Evolutionary conservation across 2,113 vertebrate species (phyloP).

Genomic region (Riparia riparia): DNA sequence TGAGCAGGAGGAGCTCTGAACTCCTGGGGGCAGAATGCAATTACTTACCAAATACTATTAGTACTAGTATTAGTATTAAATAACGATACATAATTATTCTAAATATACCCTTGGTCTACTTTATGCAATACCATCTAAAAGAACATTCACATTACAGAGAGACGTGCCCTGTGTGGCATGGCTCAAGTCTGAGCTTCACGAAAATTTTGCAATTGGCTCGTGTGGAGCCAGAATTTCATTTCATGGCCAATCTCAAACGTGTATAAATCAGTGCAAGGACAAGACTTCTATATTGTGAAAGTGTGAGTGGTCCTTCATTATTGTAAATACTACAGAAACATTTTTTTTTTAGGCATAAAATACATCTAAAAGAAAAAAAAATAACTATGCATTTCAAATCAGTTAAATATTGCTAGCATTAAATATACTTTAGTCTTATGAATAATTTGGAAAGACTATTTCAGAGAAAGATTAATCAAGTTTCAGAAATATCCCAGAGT

Average conservation of each 20-base stretch:
- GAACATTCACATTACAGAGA: not conserved
- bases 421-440: slow-evolving; percentile 3
- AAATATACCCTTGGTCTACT: not conserved
- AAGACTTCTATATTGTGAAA: not conserved
- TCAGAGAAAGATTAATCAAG: slow-evolving; percentile 25
- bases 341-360: not conserved
- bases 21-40: not conserved
- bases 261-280: not conserved
- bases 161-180: not conserved
- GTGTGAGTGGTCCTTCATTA: not conserved
- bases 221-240: not conserved
- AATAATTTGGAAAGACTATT: slow-evolving; percentile 24
- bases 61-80: not conserved
- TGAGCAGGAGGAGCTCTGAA: not conserved
- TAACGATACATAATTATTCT: not conserved
- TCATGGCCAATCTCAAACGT: not conserved
- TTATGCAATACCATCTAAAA: not conserved
- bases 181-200: not conserved
- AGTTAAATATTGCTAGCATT: slow-evolving; percentile 15
- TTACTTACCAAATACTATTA: not conserved
- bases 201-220: not conserved
- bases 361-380: not conserved
- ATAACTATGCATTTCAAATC: not conserved
- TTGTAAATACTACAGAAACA: not conserved
- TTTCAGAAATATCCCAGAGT: slow-evolving; percentile 5